These are phyloP conservation scores for Epizoanthus stellaris DNA, from an alignment of 92 coral and sea anemone species.

Conservation along the genomic window DNA sequence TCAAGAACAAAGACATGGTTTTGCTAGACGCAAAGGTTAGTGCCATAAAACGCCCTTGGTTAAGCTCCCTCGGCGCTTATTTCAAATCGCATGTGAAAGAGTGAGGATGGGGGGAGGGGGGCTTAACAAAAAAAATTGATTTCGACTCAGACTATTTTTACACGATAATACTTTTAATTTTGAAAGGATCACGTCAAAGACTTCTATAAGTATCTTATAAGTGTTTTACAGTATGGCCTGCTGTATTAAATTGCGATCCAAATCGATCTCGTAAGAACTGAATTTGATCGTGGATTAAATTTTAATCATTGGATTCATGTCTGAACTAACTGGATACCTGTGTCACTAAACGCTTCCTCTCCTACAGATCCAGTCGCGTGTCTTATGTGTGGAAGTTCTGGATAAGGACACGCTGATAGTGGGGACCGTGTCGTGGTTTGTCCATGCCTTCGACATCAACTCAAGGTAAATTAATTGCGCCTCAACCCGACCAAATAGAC, in stretches of 20 bases:
- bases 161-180: too few relatives aligned
- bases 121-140: too few relatives aligned
- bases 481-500: neutral
- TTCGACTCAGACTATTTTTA: too few relatives aligned
- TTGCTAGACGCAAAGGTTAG: slow-evolving; percentile 75
- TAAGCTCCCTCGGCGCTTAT: too few relatives aligned
- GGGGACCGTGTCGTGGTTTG: slow-evolving; percentile 85
- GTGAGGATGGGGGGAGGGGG: too few relatives aligned
- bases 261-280: too few relatives aligned
- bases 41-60: neutral
- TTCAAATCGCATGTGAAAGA: too few relatives aligned
- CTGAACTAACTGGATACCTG: neutral
- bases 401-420: slow-evolving; percentile 78
- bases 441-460: slow-evolving; percentile 79
- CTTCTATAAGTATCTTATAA: too few relatives aligned
- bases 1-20: slow-evolving; percentile 77
- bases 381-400: slow-evolving; percentile 78
- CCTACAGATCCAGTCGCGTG: slow-evolving; percentile 80
- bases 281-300: too few relatives aligned
- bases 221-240: too few relatives aligned
- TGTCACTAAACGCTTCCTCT: neutral
- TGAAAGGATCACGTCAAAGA: too few relatives aligned
- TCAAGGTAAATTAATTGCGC: slow-evolving; percentile 45
- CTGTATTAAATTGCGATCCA: too few relatives aligned
- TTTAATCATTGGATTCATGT: neutral